Base-by-base conservation (phyloP, 2,888 invertebrate genomes). In the Athetis lepigone region DNA sequence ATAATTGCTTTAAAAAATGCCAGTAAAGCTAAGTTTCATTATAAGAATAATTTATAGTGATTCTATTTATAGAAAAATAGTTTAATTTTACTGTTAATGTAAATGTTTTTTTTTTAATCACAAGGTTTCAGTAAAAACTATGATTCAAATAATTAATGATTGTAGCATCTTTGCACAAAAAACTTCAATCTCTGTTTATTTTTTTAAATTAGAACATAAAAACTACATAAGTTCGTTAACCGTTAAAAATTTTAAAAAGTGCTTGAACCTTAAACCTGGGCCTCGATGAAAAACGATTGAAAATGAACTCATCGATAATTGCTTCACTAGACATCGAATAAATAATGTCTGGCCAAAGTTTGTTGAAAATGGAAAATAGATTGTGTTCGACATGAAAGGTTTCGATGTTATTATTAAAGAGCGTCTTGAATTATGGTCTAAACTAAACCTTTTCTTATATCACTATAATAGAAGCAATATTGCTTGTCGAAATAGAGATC, bases 261-360 rank as follows among this genome's bases (percentile, higher is more conserved):
- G 56, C 49, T 71, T 62, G 56, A 75, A 68, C 25, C 60, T 29
- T 39, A 50, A 62, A n/a, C n/a, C n/a, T 54, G 13, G 29, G 54
- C 52, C 51, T 43, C n/a, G 25, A 39, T 43, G 43, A 49, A 70
- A 75, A 70, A 47, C 47, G 29, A 45, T 56, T n/a, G 42, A 54
- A 61, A 57, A 52, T 43, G 40, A 76, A 42, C 18, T 56, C 29
- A 6, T 75, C 29, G 25, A 47, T 72, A 69, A 77, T 68, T 63
- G 70, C 69, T 69, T 56, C 60, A 66, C 60, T 63, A 59, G 21
- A 42, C 54, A 52, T 43, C 40, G 25, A 61, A 47, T 47, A 47
- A 72, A 66, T 4, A 43, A 61, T 49, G 57, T 37, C 57, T 60
- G 42, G 37, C 18, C 6, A 13, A 18, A 43, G 37, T 43, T 58